Base-by-base conservation (phyloP, 2,797 vertebrate genomes). In the Dryobates pubescens region DNA sequence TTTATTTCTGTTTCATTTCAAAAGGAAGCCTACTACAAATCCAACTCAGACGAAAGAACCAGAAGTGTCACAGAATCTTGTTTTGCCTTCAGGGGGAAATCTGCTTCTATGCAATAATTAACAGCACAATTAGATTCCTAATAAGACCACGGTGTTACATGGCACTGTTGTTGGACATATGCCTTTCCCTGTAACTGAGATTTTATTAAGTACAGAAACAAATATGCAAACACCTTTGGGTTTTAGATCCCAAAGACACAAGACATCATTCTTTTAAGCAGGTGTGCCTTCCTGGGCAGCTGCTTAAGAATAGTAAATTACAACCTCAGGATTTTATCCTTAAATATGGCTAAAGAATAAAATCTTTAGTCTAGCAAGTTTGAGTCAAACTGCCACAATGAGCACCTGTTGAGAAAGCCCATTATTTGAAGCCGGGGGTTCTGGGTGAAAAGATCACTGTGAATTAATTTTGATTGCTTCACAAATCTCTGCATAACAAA, bases 291-390 rank as follows among this genome's bases (percentile, higher is more conserved):
- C 86, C 94, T 82, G 68, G 72, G 94, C 96, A 97, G 97, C 96
- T 97, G 97, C 93, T 83, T 89, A 93, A 96, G 96, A 96, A 97
- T 94, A 96, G 95, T 87, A 98, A 98, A 98, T 98, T 98, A 98
- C 98, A 98, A 98, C 98, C 98, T 98, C 94, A 96, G 97, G 97
- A 97, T 97, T 97, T 93, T 75, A 97, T 97, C 97, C 96, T 91
- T 89, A 97, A 97, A 96, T 95, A 96, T 93, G 91, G 92, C 88
- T 93, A 74, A 94, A 97, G 95, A 97, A 97, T 96, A 96, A 97
- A 96, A 96, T 95, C 97, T 96, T 96, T 90, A 96, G 96, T 96
- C 96, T 86, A 94, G 95, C 89, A 94, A 96, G 94, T 87, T 81
- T 85, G 96, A 97, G 97, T 97, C 97, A 95, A 97, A 88, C 92